A percentile compares a stretch with the other conserved stretches of the same genome.
phyloP scores from a whole-genome alignment of 1,140 invertebrate genomes.

The Lanistes nyassanus region DNA sequence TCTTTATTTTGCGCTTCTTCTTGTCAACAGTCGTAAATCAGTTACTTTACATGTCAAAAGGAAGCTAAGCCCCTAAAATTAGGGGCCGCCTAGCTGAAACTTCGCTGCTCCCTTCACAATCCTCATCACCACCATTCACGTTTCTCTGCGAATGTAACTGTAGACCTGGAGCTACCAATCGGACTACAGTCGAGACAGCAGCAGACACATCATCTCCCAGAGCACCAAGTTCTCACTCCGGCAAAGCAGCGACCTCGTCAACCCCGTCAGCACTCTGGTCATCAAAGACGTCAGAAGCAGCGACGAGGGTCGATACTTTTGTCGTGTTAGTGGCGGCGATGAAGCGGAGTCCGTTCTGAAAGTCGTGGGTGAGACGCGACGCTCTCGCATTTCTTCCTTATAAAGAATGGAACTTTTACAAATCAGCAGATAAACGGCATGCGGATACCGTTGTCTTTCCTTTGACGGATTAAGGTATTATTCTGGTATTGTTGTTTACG shows the following conservation, averaged over 20 bases:
- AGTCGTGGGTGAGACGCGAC: constrained; percentile 9
- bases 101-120: no score
- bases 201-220: not conserved
- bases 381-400: not conserved
- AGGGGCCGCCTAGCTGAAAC: no score
- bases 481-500: not conserved
- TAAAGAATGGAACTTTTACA: no score
- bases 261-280: constrained; percentile 18
- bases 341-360: not conserved
- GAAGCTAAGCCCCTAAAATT: no score
- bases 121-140: no score
- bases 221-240: not conserved
- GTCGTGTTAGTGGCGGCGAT: not conserved
- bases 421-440: no score
- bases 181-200: not conserved
- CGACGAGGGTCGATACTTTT: constrained; percentile 16
- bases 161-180: constrained; percentile 24
- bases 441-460: no score
- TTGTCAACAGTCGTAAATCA: no score
- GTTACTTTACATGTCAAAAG: no score
- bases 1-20: no score
- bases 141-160: no score
- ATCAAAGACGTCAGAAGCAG: constrained; percentile 16
- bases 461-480: not conserved
- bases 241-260: not conserved